Percentiles rank a stretch among this genome's conserved stretches.
Evolutionary conservation across 2,113 vertebrate genomes (phyloP).

Genomic region (Stigmatopora nigra): DNA sequence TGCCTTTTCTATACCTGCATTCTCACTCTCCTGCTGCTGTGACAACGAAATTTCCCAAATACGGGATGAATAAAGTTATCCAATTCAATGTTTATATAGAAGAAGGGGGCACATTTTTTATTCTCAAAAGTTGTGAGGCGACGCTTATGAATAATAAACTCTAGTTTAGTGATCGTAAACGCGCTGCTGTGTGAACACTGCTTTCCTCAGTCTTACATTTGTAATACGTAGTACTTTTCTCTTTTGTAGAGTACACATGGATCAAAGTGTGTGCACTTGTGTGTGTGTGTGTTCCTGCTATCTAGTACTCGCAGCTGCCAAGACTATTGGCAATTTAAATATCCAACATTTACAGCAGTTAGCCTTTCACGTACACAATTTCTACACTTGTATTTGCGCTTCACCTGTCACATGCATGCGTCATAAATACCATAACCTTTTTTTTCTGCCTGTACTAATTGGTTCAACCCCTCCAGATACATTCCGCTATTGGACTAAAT

Average conservation of each 20-base stretch:
- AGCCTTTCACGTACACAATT: constrained; percentile 20
- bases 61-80: too few relatives aligned
- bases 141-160: background rate
- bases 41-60: too few relatives aligned
- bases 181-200: constrained; percentile 13
- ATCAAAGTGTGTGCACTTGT: constrained; percentile 11
- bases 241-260: constrained; percentile 6
- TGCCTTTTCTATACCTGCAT: too few relatives aligned
- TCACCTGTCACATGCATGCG: background rate
- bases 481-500: background rate
- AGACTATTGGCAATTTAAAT: constrained; percentile 52
- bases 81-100: too few relatives aligned
- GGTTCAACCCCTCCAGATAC: background rate
- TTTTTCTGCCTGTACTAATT: background rate
- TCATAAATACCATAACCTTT: background rate
- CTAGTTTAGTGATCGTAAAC: background rate
- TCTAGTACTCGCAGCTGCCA: constrained; percentile 49
- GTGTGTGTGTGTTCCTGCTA: constrained; percentile 32
- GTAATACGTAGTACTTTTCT: constrained; percentile 8
- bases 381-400: background rate
- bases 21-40: too few relatives aligned
- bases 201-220: background rate
- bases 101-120: too few relatives aligned
- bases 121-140: too few relatives aligned
- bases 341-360: constrained; percentile 41